These are phyloP conservation scores for Noctua fimbriata DNA, from an alignment of 2,888 invertebrate species.

Conservation along the genomic window DNA sequence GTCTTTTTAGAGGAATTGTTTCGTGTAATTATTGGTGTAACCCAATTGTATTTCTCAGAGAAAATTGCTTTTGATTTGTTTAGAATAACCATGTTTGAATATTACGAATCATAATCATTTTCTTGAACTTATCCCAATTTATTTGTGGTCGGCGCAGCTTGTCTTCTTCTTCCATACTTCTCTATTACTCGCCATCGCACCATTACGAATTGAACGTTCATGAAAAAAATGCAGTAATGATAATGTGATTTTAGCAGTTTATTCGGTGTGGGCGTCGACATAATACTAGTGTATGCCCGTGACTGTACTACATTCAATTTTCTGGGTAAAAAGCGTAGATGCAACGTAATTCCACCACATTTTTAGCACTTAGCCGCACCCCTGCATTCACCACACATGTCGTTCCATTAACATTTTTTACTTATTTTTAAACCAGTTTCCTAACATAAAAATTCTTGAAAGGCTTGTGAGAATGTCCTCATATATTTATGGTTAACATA, in stretches of 20 bases:
- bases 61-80: no score
- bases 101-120: no score
- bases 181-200: not conserved
- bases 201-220: not conserved
- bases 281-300: not conserved
- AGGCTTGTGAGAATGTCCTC: not conserved
- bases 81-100: no score
- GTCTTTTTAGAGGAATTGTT: no score
- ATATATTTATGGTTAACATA: constrained; percentile 3
- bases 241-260: not conserved
- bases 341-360: constrained; percentile 29
- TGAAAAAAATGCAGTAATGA: not conserved
- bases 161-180: not conserved
- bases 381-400: not conserved
- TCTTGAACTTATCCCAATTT: not conserved
- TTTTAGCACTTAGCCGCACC: constrained; percentile 25
- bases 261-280: no score
- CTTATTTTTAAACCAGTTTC: not conserved
- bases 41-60: no score
- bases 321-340: constrained; percentile 24
- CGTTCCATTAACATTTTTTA: constrained; percentile 22
- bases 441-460: not conserved
- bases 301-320: constrained; percentile 26
- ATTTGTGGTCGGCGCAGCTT: not conserved
- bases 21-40: no score